Evolutionary conservation across 2,888 invertebrate species (phyloP), one percentile per base, ranked within the genome.

Genomic region (Meloe dianella): DNA sequence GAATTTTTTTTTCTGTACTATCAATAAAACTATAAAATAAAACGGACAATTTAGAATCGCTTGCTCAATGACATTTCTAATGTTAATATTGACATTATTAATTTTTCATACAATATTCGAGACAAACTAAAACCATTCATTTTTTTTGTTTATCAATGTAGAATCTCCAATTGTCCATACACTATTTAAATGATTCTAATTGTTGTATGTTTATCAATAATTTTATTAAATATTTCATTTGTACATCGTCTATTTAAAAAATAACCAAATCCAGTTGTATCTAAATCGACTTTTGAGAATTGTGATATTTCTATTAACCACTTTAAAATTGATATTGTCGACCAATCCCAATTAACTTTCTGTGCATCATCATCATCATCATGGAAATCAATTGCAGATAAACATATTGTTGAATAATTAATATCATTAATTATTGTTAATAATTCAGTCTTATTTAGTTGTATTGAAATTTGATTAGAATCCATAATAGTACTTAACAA

Each of bases 401-500:
- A 7, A 27, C 54, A 54, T 27, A 27, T 27, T 27, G 4, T 14
- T 54, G 54, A 14, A 12, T 14, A 54, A 58, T 68, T 66, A 27
- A 67, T 74, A 57, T 73, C 78, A 10, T 62, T 32, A 54, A 17
- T 62, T 35, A 20, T 17, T n/a, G 30, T 32, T 47, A 51, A 12
- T 2, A 29, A 20, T 27, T 60, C 41, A 66, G 35, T 64, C 35
- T 69, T 69, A 9, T 64, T 73, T 17, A 64, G 54, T 60, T 78
- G 77, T 8, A 86, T 78, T 5, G 87, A 86, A 70, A 87, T 80
- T 72, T 86, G 84, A 71, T 86, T 86, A 57, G 84, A 85, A 70
- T 87, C 79, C 71, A 85, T 85, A 68, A 87, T 79, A n/a, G 90
- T 89, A 32, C 89, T 88, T 57, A 90, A 75, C 56, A 91, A 81